Percentiles rank a stretch among this genome's conserved stretches.
These are phyloP conservation scores for Athalia circularis DNA, from an alignment of 2,888 invertebrate species.

Conservation along the genomic window DNA sequence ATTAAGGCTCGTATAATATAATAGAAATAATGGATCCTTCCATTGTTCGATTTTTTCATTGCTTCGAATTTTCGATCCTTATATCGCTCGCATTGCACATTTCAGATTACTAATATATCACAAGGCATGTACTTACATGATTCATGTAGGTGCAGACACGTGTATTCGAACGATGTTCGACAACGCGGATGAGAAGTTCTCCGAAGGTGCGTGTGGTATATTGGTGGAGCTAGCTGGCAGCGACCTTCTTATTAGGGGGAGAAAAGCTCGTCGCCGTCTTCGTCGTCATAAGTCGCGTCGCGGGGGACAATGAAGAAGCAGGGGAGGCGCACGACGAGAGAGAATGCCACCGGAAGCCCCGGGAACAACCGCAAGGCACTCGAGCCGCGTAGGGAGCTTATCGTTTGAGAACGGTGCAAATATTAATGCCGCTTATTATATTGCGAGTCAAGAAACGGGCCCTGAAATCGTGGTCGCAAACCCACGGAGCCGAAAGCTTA, in stretches of 20 bases:
- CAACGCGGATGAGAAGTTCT: neutral
- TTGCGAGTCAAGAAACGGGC: neutral
- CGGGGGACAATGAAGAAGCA: conserved; percentile 13
- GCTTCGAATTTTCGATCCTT: too few species aligned
- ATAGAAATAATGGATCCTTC: too few species aligned
- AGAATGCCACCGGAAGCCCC: neutral
- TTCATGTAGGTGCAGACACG: neutral
- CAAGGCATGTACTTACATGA: too few species aligned
- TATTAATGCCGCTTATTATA: conserved; percentile 58
- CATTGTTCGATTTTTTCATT: too few species aligned
- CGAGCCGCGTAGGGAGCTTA: conserved; percentile 47
- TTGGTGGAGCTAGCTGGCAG: neutral
- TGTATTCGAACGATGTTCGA: neutral
- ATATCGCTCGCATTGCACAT: neutral
- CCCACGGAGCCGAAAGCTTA: neutral
- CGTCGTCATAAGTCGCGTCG: conserved; percentile 3
- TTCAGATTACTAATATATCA: neutral
- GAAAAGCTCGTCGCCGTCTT: neutral
- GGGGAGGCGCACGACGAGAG: neutral
- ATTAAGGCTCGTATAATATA: too few species aligned
- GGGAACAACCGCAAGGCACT: conserved; percentile 36
- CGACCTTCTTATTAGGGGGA: conserved; percentile 24
- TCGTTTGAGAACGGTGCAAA: conserved; percentile 61
- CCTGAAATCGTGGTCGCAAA: neutral
- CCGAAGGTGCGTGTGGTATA: neutral